A percentile compares a stretch with the other conserved stretches of the same genome.
These are phyloP conservation scores for Fundulus diaphanus DNA, from an alignment of 2,797 vertebrate species.

Conservation along the genomic window DNA sequence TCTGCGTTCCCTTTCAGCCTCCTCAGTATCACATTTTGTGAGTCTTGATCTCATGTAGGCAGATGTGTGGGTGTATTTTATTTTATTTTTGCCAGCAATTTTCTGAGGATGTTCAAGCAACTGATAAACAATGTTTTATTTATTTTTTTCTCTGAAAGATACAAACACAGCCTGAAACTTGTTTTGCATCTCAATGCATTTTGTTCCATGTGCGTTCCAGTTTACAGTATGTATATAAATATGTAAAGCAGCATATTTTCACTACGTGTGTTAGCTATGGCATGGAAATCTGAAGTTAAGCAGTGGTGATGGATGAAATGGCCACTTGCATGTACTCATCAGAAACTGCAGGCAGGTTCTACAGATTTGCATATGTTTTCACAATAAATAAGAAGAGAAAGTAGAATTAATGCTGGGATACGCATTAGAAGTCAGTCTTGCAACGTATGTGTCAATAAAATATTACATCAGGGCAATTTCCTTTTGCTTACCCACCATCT, in stretches of 20 bases:
- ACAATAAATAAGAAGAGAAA: neutral
- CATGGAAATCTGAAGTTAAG: neutral
- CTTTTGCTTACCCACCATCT: neutral
- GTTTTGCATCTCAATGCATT: neutral
- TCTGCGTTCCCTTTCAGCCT: neutral
- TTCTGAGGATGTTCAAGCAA: slow-evolving; percentile 20
- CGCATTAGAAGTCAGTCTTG: neutral
- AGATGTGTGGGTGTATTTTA: slow-evolving; percentile 38
- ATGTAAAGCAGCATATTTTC: neutral
- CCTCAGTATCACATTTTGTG: slow-evolving; percentile 21
- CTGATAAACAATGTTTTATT: slow-evolving; percentile 3
- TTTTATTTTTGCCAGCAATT: slow-evolving; percentile 17
- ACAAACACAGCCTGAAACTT: neutral
- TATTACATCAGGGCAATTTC: neutral
- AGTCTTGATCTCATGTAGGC: slow-evolving; percentile 36
- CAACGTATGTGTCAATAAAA: neutral
- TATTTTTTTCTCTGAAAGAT: slow-evolving; percentile 1
- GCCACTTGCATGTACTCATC: neutral
- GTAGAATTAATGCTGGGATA: no score
- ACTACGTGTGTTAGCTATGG: neutral
- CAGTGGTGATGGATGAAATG: neutral
- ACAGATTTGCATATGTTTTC: neutral
- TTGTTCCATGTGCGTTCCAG: neutral
- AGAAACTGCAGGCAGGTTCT: no score
- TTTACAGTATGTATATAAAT: neutral